Percentiles rank a stretch among this genome's conserved stretches.
Conservation (phyloP, 2,888 invertebrate genomes). For the Lutraria lutraria region DNA sequence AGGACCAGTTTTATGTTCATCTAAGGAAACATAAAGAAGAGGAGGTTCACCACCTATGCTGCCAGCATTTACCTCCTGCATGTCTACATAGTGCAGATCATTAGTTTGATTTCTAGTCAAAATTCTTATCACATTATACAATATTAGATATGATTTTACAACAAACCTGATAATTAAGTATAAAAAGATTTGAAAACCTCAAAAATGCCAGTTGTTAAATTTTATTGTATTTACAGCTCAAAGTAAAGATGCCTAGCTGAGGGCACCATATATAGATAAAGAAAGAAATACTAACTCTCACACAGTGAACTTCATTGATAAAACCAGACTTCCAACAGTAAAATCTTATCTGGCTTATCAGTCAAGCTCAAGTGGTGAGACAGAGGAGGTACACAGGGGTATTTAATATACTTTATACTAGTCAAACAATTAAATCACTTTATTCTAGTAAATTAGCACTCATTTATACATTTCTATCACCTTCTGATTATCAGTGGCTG, state of each 20-base stretch:
- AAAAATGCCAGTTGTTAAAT: neutral
- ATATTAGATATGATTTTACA: neutral
- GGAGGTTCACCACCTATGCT: too few species aligned
- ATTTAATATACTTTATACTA: neutral
- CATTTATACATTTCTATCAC: too few species aligned
- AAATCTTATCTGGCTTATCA: slow-evolving; percentile 37
- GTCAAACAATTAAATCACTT: too few species aligned
- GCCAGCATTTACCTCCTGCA: too few species aligned
- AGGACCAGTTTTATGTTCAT: too few species aligned
- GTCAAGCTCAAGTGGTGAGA: slow-evolving; percentile 37
- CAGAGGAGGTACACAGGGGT: slow-evolving; percentile 25
- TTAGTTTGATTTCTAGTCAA: neutral
- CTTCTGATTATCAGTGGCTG: too few species aligned
- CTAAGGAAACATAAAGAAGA: too few species aligned
- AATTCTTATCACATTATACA: neutral
- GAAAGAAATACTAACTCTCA: slow-evolving; percentile 18
- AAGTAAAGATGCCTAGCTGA: neutral
- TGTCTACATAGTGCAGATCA: neutral
- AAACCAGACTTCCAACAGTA: slow-evolving; percentile 45
- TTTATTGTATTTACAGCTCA: slow-evolving; percentile 12
- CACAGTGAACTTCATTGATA: slow-evolving; percentile 59
- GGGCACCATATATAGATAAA: slow-evolving; percentile 6
- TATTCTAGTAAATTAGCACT: too few species aligned
- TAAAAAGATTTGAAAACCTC: slow-evolving; percentile 12
- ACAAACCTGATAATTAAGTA: neutral